Percentiles rank a stretch among this genome's conserved stretches.
These are phyloP conservation scores for Drosophila nasuta DNA, from an alignment of 1,140 invertebrate genomes.

Conservation along the genomic window DNA sequence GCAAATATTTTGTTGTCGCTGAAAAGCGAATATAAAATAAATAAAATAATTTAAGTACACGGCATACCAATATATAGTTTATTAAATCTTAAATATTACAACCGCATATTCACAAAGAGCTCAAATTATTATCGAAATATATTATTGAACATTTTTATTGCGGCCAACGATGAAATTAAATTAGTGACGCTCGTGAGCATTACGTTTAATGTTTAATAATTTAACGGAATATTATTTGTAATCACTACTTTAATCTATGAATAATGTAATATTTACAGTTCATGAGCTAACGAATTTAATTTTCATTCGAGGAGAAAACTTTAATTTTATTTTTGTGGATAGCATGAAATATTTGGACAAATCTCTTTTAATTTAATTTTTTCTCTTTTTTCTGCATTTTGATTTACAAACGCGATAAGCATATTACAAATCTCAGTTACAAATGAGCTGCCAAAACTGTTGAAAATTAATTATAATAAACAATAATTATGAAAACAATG, in stretches of 20 bases:
- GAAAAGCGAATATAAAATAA: conserved; percentile 25
- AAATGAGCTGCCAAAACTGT: conserved; percentile 72
- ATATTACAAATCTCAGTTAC: conserved; percentile 69
- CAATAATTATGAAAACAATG: conserved; percentile 63
- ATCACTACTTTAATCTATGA: conserved; percentile 6
- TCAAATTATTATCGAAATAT: conserved; percentile 9
- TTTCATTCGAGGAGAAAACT: background rate
- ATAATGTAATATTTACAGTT: conserved; percentile 27
- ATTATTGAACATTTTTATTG: background rate
- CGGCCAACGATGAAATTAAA: background rate
- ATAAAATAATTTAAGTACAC: conserved; percentile 13
- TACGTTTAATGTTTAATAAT: background rate
- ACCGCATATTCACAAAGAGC: background rate
- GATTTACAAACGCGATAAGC: conserved; percentile 35
- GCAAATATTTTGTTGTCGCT: conserved; percentile 63
- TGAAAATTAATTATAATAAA: conserved; percentile 73
- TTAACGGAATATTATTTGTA: background rate
- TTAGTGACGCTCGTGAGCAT: background rate
- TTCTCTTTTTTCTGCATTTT: conserved; percentile 6
- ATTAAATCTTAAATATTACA: background rate
- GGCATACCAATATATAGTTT: background rate
- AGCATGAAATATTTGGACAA: background rate
- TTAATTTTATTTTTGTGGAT: conserved; percentile 2
- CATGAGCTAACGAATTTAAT: conserved; percentile 15
- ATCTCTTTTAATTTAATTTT: conserved; percentile 37